These are phyloP conservation scores for Trimorus sp. DNA, from an alignment of 2,888 invertebrate species.

Conservation along the genomic window DNA sequence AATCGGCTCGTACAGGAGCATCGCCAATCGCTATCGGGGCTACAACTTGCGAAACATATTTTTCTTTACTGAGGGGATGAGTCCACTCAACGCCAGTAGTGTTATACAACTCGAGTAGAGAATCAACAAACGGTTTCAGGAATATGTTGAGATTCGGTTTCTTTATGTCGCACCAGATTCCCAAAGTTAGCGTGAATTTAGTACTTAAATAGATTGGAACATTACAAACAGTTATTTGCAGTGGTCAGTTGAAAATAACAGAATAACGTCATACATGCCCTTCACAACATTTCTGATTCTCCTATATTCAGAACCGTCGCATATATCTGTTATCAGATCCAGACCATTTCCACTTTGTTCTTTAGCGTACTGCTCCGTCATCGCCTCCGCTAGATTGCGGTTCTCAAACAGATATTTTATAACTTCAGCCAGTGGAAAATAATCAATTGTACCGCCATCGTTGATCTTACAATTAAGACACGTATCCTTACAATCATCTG, in stretches of 20 bases:
- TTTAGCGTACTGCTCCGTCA: constrained; percentile 14
- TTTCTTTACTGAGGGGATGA: constrained; percentile 2
- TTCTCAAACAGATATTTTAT: constrained; percentile 23
- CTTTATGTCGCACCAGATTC: constrained; percentile 24
- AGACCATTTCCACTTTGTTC: background rate
- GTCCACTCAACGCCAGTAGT: constrained; percentile 33
- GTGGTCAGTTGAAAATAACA: constrained; percentile 33
- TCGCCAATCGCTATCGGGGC: constrained; percentile 36
- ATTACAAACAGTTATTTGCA: constrained; percentile 33
- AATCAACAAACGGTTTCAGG: constrained; percentile 28
- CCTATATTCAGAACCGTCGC: constrained; percentile 22
- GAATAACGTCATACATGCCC: constrained; percentile 16
- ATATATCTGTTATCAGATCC: constrained; percentile 14
- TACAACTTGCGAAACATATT: constrained; percentile 25
- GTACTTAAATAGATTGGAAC: constrained; percentile 11
- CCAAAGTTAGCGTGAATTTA: constrained; percentile 13
- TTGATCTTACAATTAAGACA: background rate
- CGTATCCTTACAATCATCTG: background rate
- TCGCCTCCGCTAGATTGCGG: constrained; percentile 20
- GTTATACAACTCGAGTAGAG: constrained; percentile 10
- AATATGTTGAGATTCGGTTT: constrained; percentile 38
- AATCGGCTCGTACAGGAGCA: constrained; percentile 33
- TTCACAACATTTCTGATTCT: constrained; percentile 1
- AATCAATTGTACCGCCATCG: background rate
- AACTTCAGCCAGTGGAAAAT: constrained; percentile 15